Percentiles rank a stretch among this genome's conserved stretches.
Evolutionary conservation across 2,888 invertebrate species (phyloP).

Genomic region (Lycaena phlaeas): DNA sequence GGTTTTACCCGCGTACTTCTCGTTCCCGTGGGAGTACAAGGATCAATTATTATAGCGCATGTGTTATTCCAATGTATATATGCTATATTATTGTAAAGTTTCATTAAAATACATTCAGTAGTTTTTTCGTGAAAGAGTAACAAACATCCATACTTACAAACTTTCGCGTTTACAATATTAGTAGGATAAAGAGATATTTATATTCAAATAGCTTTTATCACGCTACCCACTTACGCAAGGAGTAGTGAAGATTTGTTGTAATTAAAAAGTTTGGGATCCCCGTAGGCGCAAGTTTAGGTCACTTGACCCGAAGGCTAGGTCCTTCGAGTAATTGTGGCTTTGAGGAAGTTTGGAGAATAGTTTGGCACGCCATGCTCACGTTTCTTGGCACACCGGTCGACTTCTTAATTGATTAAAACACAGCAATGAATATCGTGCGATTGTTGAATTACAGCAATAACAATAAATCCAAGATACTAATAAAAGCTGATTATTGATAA

Average conservation of each 20-base stretch:
- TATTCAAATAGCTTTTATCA: background rate
- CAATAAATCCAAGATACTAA: conserved; percentile 8
- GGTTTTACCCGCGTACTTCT: no score
- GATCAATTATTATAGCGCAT: no score
- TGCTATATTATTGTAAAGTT: no score
- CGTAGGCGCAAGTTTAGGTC: background rate
- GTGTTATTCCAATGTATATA: no score
- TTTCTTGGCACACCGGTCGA: conserved; percentile 20
- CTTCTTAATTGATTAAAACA: conserved; percentile 22
- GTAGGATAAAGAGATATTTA: no score
- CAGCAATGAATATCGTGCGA: conserved; percentile 14
- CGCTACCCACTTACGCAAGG: background rate
- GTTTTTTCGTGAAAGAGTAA: no score
- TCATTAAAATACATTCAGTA: no score
- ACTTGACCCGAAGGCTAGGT: conserved; percentile 13
- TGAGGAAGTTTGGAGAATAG: conserved; percentile 22
- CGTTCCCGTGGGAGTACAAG: no score
- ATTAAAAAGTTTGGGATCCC: conserved; percentile 1
- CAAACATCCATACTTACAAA: no score
- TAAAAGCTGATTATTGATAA: conserved; percentile 1
- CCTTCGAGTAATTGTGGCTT: conserved; percentile 19
- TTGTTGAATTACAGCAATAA: conserved; percentile 7
- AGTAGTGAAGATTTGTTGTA: background rate
- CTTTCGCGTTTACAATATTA: no score
- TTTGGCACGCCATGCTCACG: conserved; percentile 19